phyloP scores from a whole-genome alignment of 2,113 vertebrate genomes.

The Neomonachus schauinslandi region DNA sequence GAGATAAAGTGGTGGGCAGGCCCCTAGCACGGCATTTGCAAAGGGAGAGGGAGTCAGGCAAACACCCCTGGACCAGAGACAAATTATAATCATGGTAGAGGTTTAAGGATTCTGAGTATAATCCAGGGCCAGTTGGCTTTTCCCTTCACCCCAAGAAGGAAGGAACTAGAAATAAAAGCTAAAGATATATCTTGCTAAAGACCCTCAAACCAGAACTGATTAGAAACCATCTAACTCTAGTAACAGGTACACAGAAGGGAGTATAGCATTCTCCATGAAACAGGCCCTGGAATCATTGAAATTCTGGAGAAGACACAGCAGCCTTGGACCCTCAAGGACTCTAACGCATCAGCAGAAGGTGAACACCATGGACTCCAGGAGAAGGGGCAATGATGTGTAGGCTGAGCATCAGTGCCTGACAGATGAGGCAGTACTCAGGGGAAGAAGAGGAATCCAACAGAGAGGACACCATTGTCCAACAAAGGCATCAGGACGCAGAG shows the following conservation, averaged over 20 bases:
- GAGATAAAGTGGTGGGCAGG: rapidly evolving
- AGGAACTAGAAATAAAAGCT: neutral
- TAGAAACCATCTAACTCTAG: neutral
- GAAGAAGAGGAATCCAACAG: neutral
- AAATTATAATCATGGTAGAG: neutral
- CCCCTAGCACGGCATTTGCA: neutral
- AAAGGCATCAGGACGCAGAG: neutral
- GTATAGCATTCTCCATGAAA: neutral
- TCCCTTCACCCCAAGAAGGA: neutral
- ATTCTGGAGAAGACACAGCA: neutral
- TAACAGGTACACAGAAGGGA: neutral
- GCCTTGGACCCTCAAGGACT: neutral
- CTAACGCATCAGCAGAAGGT: neutral
- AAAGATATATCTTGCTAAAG: neutral
- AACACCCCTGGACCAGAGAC: neutral
- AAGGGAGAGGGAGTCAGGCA: neutral
- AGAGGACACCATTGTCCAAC: neutral
- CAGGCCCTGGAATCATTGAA: neutral
- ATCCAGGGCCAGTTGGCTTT: neutral
- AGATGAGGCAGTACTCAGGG: neutral
- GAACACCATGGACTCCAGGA: neutral
- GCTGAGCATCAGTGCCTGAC: neutral
- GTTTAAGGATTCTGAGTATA: neutral
- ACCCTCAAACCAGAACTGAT: neutral
- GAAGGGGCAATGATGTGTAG: neutral